Evolutionary conservation across 2,888 invertebrate genomes (phyloP), one percentile per base, ranked within the genome.

Genomic region (Coecobrya sp.): DNA sequence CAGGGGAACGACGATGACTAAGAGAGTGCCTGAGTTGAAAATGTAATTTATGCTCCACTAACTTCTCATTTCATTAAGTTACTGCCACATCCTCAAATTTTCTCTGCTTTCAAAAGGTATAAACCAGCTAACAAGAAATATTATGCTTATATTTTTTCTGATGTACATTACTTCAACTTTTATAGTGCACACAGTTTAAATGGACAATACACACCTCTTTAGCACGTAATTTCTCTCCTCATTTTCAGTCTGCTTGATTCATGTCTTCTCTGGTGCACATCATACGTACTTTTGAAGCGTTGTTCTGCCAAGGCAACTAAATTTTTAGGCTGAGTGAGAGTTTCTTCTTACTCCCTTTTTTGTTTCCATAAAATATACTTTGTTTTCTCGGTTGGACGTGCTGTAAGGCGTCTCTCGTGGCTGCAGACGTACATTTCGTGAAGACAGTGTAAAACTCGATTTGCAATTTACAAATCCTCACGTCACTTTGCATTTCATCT

Each of bases 391-490:
- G 45, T 68, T 84, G 19, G 42, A 45, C 22, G 13, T 42, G 25
- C 0, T 27, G 36, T 13, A 70, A 36, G 11, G 7, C 27, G 49
- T 82, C 89, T 89, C 82, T 0, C 2, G 68, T 89, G 79, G 81
- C 27, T 49, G 59, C 25, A 89, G 22, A 16, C n/a, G 22, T 27
- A 62, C 27, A 59, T 36, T 62, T 36, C 52, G 7, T 62, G 19
- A 22, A 70, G 84, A 16, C 11, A 65, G 52, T 45, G 84, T 84
- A 68, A 70, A 89, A 89, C 89, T 89, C 89, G 65, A 89, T 89
- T 89, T 89, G 59, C 89, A 84, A 89, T 84, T 89, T 89, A 19
- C 84, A 73, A 89, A 89, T 89, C 89, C 73, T 84, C 84, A 89
- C 89, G 84, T 84, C 89, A 59, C 73, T 84, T 84, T 42, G 65